These are phyloP conservation scores for Tamandua tetradactyla DNA, from an alignment of 2,797 vertebrate species.

Conservation along the genomic window DNA sequence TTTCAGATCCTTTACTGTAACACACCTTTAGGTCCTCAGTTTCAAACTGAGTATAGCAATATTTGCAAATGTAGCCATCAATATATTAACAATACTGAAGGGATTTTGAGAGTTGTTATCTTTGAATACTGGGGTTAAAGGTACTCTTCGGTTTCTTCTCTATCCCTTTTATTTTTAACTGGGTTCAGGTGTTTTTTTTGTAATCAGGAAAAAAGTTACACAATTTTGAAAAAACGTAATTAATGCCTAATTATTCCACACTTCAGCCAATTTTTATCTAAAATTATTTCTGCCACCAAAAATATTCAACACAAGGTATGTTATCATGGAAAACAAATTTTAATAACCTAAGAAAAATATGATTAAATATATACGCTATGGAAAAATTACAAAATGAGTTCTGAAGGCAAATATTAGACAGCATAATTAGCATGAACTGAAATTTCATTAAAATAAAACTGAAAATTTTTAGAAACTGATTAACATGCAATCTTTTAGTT, in stretches of 20 bases:
- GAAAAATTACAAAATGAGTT: slow-evolving; percentile 38
- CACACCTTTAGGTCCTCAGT: slow-evolving; percentile 13
- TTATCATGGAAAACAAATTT: neutral
- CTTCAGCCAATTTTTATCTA: neutral
- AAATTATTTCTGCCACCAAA: slow-evolving; percentile 40
- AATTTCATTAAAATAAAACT: slow-evolving; percentile 40
- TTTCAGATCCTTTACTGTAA: slow-evolving; percentile 38
- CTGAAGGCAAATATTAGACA: neutral
- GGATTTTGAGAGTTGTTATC: slow-evolving; percentile 30
- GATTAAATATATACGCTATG: neutral
- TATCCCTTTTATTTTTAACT: neutral
- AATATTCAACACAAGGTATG: slow-evolving; percentile 5
- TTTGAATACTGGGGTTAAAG: neutral
- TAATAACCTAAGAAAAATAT: slow-evolving; percentile 42
- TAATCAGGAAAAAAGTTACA: slow-evolving; percentile 15
- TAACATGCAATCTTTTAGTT: neutral
- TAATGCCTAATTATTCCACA: neutral
- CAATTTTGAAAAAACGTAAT: slow-evolving; percentile 17
- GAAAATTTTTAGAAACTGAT: neutral
- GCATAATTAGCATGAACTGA: slow-evolving; percentile 12
- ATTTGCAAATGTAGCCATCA: neutral
- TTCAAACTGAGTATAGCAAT: neutral
- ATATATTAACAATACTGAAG: slow-evolving; percentile 12
- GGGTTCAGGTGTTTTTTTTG: neutral
- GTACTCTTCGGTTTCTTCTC: neutral